Conservation (phyloP, 2,113 vertebrate genomes). For the Phyllopteryx taeniolatus region DNA sequence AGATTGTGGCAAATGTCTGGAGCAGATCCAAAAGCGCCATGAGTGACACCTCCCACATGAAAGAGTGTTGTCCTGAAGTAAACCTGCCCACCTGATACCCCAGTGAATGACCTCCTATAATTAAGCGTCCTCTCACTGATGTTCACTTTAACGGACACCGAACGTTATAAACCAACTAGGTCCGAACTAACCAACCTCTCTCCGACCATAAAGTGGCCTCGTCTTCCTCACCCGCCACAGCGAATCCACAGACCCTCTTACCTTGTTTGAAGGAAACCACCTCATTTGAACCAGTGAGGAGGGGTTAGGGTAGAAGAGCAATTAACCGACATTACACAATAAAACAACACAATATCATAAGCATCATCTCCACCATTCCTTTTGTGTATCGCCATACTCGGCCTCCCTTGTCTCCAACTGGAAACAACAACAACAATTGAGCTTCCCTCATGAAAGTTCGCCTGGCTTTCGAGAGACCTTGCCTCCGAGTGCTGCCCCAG, state of each 20-base stretch:
- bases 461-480: constrained; percentile 57
- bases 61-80: constrained; percentile 60
- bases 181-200: constrained; percentile 43
- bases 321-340: constrained; percentile 1
- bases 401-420: constrained; percentile 30
- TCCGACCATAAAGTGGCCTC: constrained; percentile 58
- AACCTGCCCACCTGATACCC: constrained; percentile 54
- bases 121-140: constrained; percentile 70
- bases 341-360: constrained; percentile 1
- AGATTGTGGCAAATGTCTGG: constrained; percentile 60
- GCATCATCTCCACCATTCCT: constrained; percentile 26
- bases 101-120: constrained; percentile 63
- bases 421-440: constrained; percentile 47
- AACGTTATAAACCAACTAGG: constrained; percentile 28
- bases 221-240: constrained; percentile 48
- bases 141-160: constrained; percentile 40
- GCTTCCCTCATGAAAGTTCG: constrained; percentile 48
- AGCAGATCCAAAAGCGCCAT: constrained; percentile 37
- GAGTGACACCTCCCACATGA: constrained; percentile 58
- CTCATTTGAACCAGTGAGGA: constrained; percentile 26
- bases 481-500: constrained; percentile 64
- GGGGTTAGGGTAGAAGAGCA: constrained; percentile 9
- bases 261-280: constrained; percentile 31
- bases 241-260: constrained; percentile 48
- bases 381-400: constrained; percentile 25